A percentile compares a stretch with the other conserved stretches of the same genome.
Evolutionary conservation across 1,140 invertebrate genomes (phyloP).

Genomic region (Mycetomoellerius zeteki): DNA sequence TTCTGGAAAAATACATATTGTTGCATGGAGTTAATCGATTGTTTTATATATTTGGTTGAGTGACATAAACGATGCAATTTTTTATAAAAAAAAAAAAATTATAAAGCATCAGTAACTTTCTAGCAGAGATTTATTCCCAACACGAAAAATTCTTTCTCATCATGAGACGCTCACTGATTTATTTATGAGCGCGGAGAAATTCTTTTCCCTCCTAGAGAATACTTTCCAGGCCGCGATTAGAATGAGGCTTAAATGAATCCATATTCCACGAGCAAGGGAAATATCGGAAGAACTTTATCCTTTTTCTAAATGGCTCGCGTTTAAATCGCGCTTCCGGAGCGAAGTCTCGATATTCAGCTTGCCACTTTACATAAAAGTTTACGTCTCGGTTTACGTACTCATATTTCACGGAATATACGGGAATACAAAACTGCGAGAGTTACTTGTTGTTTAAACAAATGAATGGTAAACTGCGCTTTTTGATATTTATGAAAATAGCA

Average conservation of each 20-base stretch:
- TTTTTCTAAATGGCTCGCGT: background rate
- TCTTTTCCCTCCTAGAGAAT: background rate
- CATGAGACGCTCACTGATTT: conserved; percentile 39
- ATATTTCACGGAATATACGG: background rate
- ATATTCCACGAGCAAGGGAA: conserved; percentile 10
- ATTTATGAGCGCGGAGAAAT: conserved; percentile 52
- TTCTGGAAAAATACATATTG: conserved; percentile 13
- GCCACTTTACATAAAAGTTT: conserved; percentile 20
- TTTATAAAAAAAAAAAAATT: background rate
- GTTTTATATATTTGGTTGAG: background rate
- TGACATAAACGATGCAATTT: background rate
- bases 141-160: conserved; percentile 37
- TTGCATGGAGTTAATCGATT: background rate
- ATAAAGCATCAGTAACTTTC: background rate
- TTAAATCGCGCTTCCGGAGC: background rate
- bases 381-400: background rate
- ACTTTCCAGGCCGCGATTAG: conserved; percentile 50
- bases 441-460: background rate
- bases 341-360: background rate
- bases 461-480: background rate
- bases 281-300: conserved; percentile 34
- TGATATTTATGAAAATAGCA: background rate
- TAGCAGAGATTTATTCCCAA: background rate
- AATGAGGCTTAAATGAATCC: conserved; percentile 36
- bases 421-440: background rate